Evolutionary conservation across 2,888 invertebrate species (phyloP).

Genomic region (Camptogramma bilineatum): DNA sequence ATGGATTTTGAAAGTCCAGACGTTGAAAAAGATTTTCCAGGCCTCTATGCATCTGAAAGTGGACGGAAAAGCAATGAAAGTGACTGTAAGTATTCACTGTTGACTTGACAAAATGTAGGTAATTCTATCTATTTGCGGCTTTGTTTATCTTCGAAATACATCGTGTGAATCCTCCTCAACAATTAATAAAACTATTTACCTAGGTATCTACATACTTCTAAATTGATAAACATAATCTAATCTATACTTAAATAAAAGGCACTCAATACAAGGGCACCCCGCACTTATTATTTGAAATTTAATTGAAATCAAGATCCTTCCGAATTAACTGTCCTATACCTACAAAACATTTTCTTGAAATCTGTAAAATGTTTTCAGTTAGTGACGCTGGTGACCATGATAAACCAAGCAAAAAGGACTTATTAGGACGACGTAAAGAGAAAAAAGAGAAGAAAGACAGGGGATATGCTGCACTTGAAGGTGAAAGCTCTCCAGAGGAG

Average conservation of each 20-base stretch:
- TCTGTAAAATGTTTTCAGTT: slow-evolving; percentile 77
- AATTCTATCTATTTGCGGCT: background rate
- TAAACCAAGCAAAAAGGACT: slow-evolving; percentile 91
- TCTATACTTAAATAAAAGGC: background rate
- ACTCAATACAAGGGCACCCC: background rate
- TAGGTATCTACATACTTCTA: background rate
- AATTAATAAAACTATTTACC: background rate
- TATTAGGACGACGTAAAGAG: slow-evolving; percentile 92
- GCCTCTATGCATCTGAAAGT: slow-evolving; percentile 92
- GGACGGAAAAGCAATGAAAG: slow-evolving; percentile 92
- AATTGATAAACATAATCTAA: background rate
- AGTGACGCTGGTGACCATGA: slow-evolving; percentile 94
- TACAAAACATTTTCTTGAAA: background rate
- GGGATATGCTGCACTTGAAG: slow-evolving; percentile 96
- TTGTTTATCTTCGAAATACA: background rate
- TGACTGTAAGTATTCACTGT: slow-evolving; percentile 88
- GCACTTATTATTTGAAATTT: background rate
- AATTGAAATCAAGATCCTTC: background rate
- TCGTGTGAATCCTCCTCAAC: background rate
- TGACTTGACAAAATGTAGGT: background rate
- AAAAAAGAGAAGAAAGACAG: slow-evolving; percentile 94
- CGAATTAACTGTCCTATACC: background rate
- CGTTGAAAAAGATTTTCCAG: slow-evolving; percentile 95
- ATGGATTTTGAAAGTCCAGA: slow-evolving; percentile 96
- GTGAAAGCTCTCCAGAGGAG: slow-evolving; percentile 96